Conservation (phyloP, 2,888 invertebrate genomes). For the Fragum sueziense region DNA sequence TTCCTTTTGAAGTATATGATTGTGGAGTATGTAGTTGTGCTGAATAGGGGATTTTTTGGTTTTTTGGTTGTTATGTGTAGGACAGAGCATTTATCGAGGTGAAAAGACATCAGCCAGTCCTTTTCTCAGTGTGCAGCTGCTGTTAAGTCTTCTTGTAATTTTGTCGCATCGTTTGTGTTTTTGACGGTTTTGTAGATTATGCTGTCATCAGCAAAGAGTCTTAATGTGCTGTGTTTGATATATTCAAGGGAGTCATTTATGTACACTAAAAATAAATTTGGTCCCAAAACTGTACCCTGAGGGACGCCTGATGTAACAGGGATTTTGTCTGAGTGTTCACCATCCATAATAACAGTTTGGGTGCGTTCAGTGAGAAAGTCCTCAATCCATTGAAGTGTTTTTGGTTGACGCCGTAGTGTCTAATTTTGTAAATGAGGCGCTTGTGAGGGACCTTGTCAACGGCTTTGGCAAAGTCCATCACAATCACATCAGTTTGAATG, state of each 20-base stretch:
- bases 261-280: conserved; percentile 9
- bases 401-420: no score
- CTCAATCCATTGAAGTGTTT: not conserved
- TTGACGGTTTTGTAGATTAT: conserved; percentile 25
- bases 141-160: conserved; percentile 15
- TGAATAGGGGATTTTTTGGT: no score
- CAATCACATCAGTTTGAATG: conserved; percentile 8
- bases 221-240: conserved; percentile 20
- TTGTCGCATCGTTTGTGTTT: not conserved
- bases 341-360: conserved; percentile 17
- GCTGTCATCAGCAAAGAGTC: conserved; percentile 35
- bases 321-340: conserved; percentile 5
- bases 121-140: conserved; percentile 2
- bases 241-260: conserved; percentile 28
- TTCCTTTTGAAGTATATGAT: no score
- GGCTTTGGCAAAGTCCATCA: conserved; percentile 13
- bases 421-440: no score
- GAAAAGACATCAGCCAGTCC: conserved; percentile 32
- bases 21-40: no score
- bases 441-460: no score
- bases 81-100: conserved; percentile 32
- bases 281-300: conserved; percentile 31
- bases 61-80: no score
- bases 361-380: not conserved
- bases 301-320: conserved; percentile 23